phyloP scores from a whole-genome alignment of 2,888 invertebrate genomes.

The Cheilosia variabilis region DNA sequence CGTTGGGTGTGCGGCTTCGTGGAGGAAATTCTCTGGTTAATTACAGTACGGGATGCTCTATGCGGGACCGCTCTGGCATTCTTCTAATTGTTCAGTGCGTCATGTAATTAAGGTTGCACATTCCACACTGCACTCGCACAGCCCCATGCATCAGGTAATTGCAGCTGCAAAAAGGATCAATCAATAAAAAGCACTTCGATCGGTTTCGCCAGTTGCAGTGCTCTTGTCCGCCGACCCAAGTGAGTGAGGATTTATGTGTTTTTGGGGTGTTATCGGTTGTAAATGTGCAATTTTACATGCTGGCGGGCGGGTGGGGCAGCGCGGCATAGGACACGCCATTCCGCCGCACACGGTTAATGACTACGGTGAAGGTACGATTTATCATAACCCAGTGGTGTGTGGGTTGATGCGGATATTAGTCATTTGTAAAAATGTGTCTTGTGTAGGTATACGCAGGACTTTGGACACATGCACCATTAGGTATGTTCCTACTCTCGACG shows the following conservation, averaged over 20 bases:
- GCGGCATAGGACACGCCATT: constrained; percentile 18
- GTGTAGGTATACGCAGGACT: constrained; percentile 38
- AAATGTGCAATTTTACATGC: constrained; percentile 67
- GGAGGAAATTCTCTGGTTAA: constrained; percentile 28
- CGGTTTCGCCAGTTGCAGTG: constrained; percentile 44
- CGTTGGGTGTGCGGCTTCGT: neutral
- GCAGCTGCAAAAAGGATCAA: constrained; percentile 74
- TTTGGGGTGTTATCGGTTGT: constrained; percentile 75
- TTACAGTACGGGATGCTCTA: constrained; percentile 53
- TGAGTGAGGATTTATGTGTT: constrained; percentile 72
- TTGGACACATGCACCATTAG: constrained; percentile 38
- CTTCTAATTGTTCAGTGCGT: constrained; percentile 73
- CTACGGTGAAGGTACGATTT: constrained; percentile 71
- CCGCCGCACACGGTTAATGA: constrained; percentile 65
- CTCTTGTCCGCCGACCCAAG: constrained; percentile 19
- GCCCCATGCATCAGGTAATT: constrained; percentile 48
- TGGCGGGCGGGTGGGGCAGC: neutral
- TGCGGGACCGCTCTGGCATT: constrained; percentile 36
- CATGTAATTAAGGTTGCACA: constrained; percentile 69
- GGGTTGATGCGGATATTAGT: constrained; percentile 75
- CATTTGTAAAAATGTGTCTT: constrained; percentile 57
- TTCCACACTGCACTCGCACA: constrained; percentile 17
- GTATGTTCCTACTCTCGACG: neutral
- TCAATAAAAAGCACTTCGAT: constrained; percentile 74
- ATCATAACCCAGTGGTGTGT: constrained; percentile 70